phyloP scores from a whole-genome alignment of 1,140 invertebrate genomes.

The Ctenoplectra terminalis region DNA sequence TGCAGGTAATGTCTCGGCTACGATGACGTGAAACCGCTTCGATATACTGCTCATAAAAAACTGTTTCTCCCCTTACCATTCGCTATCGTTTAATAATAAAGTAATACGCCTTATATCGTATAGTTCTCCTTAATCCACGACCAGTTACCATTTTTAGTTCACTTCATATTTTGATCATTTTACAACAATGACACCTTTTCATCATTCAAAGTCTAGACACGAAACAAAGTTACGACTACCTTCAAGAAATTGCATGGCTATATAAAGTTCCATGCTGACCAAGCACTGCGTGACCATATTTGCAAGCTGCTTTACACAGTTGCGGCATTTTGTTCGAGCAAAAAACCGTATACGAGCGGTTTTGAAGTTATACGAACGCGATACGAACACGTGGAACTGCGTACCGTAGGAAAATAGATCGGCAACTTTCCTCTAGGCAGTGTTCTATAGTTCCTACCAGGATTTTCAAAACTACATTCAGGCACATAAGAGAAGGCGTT shows the following conservation, averaged over 20 bases:
- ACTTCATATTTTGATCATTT: neutral
- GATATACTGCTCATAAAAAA: neutral
- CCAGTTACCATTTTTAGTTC: neutral
- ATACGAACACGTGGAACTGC: slow-evolving; percentile 29
- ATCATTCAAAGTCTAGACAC: neutral
- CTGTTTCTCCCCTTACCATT: neutral
- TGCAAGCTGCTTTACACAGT: slow-evolving; percentile 4
- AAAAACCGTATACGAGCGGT: no score
- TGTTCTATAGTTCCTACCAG: neutral
- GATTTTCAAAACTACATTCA: slow-evolving; percentile 21
- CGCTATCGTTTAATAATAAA: neutral
- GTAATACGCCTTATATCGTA: neutral
- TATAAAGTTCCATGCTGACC: neutral
- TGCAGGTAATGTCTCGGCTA: neutral
- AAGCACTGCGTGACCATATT: neutral
- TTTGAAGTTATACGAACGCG: neutral
- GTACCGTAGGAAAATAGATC: slow-evolving; percentile 32
- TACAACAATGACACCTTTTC: neutral
- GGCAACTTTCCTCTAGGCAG: neutral
- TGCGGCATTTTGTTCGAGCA: neutral
- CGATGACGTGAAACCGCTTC: neutral
- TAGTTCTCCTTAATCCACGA: neutral
- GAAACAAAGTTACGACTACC: neutral
- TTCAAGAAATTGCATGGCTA: neutral
- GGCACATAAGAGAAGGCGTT: slow-evolving; percentile 27